Conservation (phyloP, 2,797 vertebrate genomes). For the Erethizon dorsatum region DNA sequence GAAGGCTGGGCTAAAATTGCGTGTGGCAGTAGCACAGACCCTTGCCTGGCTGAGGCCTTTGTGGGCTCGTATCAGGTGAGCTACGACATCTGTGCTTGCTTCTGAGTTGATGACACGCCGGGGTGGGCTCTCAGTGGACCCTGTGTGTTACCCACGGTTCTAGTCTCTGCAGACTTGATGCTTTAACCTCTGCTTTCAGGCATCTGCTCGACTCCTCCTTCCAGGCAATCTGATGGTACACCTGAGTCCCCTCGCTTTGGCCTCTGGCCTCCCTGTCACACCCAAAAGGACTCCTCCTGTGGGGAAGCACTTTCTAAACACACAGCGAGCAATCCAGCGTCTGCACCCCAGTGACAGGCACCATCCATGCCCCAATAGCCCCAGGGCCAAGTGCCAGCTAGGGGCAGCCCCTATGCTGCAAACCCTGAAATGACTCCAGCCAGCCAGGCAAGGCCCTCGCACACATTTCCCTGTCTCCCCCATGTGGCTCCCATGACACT, state of each 20-base stretch:
- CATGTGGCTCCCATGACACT: fast-evolving
- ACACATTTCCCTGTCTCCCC: not conserved
- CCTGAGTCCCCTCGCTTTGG: not conserved
- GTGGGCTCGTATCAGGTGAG: fast-evolving
- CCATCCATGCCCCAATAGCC: not conserved
- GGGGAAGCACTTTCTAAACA: not conserved
- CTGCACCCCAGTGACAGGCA: too few relatives aligned
- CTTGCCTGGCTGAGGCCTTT: not conserved
- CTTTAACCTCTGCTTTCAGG: not conserved
- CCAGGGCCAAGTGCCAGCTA: not conserved
- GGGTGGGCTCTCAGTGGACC: not conserved
- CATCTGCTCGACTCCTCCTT: not conserved
- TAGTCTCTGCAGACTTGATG: not conserved
- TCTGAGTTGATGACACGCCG: not conserved
- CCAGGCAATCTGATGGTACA: fast-evolving
- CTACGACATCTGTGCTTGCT: not conserved
- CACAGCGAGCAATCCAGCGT: not conserved
- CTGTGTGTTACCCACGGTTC: not conserved
- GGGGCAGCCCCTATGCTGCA: not conserved
- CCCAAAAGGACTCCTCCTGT: not conserved
- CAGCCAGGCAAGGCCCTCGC: not conserved
- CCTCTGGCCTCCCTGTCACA: not conserved
- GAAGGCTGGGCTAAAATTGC: not conserved
- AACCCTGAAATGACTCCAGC: not conserved
- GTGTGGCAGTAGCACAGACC: fast-evolving